Conservation (phyloP, 2,113 vertebrate genomes). For the Turnix velox region DNA sequence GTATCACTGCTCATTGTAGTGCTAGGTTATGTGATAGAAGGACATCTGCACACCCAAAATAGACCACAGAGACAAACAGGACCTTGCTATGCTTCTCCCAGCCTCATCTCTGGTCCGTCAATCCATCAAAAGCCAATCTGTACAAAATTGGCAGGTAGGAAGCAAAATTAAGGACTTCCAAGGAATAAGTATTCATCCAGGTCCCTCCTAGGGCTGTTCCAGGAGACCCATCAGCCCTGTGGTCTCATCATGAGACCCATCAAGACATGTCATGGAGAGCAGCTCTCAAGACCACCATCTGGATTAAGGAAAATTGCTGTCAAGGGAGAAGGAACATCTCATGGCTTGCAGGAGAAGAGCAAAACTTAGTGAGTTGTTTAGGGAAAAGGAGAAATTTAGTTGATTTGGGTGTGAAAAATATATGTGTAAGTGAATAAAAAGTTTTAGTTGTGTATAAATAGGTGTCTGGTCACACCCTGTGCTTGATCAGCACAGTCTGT, state of each 20-base stretch:
- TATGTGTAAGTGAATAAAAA: not conserved
- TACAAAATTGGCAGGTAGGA: not conserved
- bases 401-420: not conserved
- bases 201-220: not conserved
- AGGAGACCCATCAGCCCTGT: not conserved
- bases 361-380: not conserved
- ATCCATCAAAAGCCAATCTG: not conserved
- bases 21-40: not conserved
- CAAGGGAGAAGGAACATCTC: not conserved
- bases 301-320: not conserved
- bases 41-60: not conserved
- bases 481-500: not conserved
- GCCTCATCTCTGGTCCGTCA: rapidly evolving
- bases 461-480: not conserved
- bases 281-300: not conserved
- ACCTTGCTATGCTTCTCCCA: not conserved
- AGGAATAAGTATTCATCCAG: not conserved
- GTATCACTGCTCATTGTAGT: not conserved
- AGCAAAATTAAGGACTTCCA: not conserved
- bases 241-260: rapidly evolving
- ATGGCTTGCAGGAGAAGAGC: rapidly evolving
- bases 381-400: not conserved
- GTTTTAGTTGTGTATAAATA: not conserved
- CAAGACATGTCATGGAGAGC: not conserved
- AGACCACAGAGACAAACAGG: not conserved